Base-by-base conservation (phyloP, 2,797 vertebrate species). In the Anomalospiza imberbis region DNA sequence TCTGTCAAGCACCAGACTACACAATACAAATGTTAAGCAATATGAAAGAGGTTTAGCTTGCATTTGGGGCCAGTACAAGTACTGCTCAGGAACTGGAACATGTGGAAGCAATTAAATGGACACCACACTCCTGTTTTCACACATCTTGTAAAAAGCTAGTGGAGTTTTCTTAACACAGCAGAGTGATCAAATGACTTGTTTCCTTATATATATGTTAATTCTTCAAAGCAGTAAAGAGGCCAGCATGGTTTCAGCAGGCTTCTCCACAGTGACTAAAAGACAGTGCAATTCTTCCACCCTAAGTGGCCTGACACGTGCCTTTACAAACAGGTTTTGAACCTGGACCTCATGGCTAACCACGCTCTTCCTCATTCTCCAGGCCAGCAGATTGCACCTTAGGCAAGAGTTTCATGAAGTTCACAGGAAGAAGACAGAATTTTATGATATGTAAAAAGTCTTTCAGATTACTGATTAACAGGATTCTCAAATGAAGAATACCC, bases 391-490 rank as follows among this genome's bases (percentile, higher is more conserved):
- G 71, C 19, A 57, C 17, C 50, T 70, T 44, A 32, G 28, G 29
- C 53, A 77, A 92, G 60, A 62, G 22, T 17, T 86, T 34, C 34
- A 17, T 13, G 6, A 58, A 78, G 70, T 14, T 81, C 54, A 85
- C 10, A 44, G 36, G 62, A 86, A 85, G 34, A 67, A 24, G 40
- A 77, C 0, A 21, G 34, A 31, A 76, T 87, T 91, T 63, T 85
- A 26, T 15, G 17, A 63, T 20, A 26, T 17, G 10, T 26, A 58
- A 62, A 22, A 78, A 32, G 26, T 60, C 54, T 85, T 76, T 29
- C 36, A 44, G 60, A 78, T 61, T 82, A 94, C 68, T 58, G 29
- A 91, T 71, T 85, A 96, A 88, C 89, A 51, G 72, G 72, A 89
- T 63, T 20, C 28, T 88, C 36, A 65, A 17, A 62, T 17, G 44